Conservation (phyloP, 2,888 invertebrate genomes). For the Epinotia nisella region DNA sequence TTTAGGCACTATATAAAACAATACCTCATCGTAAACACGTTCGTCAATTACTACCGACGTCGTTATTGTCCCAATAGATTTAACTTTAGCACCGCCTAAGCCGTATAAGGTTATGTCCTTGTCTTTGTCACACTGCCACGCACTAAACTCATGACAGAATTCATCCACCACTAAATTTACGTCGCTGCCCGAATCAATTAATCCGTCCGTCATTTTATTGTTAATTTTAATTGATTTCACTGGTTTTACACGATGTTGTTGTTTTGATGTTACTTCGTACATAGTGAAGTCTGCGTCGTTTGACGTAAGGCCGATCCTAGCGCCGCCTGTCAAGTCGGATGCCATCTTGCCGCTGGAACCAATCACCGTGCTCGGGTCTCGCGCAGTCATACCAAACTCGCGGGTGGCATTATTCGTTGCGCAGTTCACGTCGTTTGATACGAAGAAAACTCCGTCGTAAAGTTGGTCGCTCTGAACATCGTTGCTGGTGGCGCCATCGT, state of each 20-base stretch:
- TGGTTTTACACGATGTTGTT: conserved; percentile 6
- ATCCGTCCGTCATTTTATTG: conserved; percentile 15
- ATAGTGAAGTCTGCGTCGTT: conserved; percentile 1
- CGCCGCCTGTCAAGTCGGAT: too few relatives aligned
- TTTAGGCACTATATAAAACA: conserved; percentile 15
- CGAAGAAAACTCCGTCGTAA: conserved; percentile 20
- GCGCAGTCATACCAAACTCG: not conserved
- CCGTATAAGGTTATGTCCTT: conserved; percentile 15
- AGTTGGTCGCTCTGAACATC: conserved; percentile 18
- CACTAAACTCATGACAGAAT: conserved; percentile 4
- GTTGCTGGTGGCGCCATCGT: conserved; percentile 16
- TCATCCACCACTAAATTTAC: conserved; percentile 4
- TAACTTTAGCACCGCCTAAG: conserved; percentile 20
- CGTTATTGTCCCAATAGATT: conserved; percentile 19
- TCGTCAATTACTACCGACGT: conserved; percentile 9
- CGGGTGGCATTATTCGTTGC: not conserved
- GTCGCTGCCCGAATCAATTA: conserved; percentile 18
- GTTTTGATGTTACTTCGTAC: not conserved
- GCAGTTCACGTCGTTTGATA: conserved; percentile 2
- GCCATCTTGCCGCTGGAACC: too few relatives aligned
- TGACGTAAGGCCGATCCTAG: too few relatives aligned
- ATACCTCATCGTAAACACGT: conserved; percentile 4
- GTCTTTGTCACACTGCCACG: not conserved
- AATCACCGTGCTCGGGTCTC: conserved; percentile 1
- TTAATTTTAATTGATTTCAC: conserved; percentile 10